Evolutionary conservation across 2,113 vertebrate genomes (phyloP).

Genomic region (Pygathrix nemaeus): DNA sequence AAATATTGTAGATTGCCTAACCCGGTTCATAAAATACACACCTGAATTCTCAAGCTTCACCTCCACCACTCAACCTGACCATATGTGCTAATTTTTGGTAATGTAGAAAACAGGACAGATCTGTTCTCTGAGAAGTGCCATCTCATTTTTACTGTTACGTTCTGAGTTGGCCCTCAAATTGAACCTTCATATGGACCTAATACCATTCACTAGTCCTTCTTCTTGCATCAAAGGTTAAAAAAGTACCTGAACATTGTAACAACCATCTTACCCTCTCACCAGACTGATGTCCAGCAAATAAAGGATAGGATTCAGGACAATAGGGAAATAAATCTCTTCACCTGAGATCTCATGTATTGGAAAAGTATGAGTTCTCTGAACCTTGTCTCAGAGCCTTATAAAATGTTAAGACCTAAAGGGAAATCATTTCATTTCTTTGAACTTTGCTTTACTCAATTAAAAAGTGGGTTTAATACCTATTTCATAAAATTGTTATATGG

Average conservation of each 20-base stretch:
- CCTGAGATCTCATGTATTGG: neutral
- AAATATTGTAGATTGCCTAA: neutral
- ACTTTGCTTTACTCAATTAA: neutral
- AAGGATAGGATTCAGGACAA: neutral
- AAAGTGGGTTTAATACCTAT: neutral
- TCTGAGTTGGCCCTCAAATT: neutral
- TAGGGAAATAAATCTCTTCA: neutral
- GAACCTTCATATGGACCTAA: neutral
- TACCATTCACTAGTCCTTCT: neutral
- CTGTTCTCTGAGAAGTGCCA: neutral
- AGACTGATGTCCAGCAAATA: neutral
- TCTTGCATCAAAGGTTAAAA: neutral
- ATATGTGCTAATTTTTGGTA: neutral
- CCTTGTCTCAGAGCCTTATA: neutral
- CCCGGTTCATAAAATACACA: neutral
- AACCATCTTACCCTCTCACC: neutral
- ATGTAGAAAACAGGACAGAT: neutral
- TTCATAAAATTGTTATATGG: neutral
- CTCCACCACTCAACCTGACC: neutral
- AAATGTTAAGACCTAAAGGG: neutral
- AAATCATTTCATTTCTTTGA: constrained; percentile 17
- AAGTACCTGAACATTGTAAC: neutral
- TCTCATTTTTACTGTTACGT: neutral
- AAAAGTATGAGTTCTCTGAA: constrained; percentile 4
- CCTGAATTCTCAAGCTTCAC: neutral